Evolutionary conservation across 1,140 invertebrate species (phyloP).

Genomic region (Microvelia longipes): DNA sequence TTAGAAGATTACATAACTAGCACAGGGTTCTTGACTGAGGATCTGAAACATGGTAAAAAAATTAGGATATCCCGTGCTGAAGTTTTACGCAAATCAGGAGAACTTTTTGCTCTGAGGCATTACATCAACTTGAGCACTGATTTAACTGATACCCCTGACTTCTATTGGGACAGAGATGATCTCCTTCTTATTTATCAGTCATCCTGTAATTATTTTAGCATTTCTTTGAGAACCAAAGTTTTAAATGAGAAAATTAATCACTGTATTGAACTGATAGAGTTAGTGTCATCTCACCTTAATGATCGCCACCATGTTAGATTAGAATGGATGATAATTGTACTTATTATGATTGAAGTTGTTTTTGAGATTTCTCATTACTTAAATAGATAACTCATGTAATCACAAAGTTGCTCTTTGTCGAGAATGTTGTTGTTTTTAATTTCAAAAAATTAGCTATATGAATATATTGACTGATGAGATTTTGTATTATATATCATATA

Average conservation of each 20-base stretch:
- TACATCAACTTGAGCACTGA: constrained; percentile 84
- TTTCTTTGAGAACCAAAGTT: constrained; percentile 67
- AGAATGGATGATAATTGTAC: constrained; percentile 91
- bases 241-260: constrained; percentile 90
- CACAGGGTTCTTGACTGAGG: constrained; percentile 65
- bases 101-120: constrained; percentile 77
- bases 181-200: constrained; percentile 68
- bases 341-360: constrained; percentile 86
- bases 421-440: too few relatives aligned
- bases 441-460: too few relatives aligned
- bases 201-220: constrained; percentile 67
- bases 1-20: constrained; percentile 67
- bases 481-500: too few relatives aligned
- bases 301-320: constrained; percentile 79
- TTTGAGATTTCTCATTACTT: constrained; percentile 43
- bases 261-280: constrained; percentile 75
- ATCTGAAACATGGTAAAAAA: constrained; percentile 52
- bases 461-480: too few relatives aligned
- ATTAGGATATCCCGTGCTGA: constrained; percentile 50
- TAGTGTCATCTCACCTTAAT: constrained; percentile 71
- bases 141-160: constrained; percentile 84
- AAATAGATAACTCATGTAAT: too few relatives aligned
- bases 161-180: constrained; percentile 88
- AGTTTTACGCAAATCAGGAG: constrained; percentile 76
- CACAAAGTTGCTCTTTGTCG: too few relatives aligned